These are phyloP conservation scores for Meandrina meandrites DNA, from an alignment of 92 coral and sea anemone genomes.

Conservation along the genomic window DNA sequence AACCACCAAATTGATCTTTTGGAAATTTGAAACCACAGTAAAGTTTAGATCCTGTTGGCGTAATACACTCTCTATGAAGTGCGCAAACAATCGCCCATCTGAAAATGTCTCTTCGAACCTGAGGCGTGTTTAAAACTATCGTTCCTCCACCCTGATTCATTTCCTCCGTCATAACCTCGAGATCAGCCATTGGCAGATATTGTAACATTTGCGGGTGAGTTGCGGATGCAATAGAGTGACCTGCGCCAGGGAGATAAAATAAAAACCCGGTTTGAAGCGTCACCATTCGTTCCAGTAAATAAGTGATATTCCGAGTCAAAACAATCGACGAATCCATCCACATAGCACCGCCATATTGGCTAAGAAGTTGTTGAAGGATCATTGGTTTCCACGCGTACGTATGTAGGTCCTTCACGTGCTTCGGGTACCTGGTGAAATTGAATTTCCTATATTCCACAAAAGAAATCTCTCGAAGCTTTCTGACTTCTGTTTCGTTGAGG, in stretches of 20 bases:
- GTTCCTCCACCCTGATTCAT: neutral
- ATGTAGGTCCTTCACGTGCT: conserved; percentile 9
- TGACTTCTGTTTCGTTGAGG: neutral
- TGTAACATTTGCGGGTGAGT: conserved; percentile 2
- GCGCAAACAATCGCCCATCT: neutral
- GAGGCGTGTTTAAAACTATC: neutral
- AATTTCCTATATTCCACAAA: neutral
- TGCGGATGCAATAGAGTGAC: neutral
- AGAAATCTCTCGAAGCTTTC: neutral
- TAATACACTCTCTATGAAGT: neutral
- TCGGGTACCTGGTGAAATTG: neutral
- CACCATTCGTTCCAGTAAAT: conserved; percentile 2
- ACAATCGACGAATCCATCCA: conserved; percentile 18
- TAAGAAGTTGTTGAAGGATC: neutral
- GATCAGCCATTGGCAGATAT: neutral
- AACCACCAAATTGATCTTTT: conserved; percentile 8
- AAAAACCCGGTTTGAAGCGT: neutral
- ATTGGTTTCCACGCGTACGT: neutral
- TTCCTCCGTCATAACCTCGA: neutral
- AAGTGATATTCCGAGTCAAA: neutral
- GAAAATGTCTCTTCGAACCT: neutral
- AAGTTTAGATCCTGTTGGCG: neutral
- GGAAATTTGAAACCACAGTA: neutral
- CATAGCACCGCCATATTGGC: conserved; percentile 1
- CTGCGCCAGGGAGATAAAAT: neutral